Evolutionary conservation across 2,888 invertebrate species (phyloP).

Genomic region (Tiliacea aurago): DNA sequence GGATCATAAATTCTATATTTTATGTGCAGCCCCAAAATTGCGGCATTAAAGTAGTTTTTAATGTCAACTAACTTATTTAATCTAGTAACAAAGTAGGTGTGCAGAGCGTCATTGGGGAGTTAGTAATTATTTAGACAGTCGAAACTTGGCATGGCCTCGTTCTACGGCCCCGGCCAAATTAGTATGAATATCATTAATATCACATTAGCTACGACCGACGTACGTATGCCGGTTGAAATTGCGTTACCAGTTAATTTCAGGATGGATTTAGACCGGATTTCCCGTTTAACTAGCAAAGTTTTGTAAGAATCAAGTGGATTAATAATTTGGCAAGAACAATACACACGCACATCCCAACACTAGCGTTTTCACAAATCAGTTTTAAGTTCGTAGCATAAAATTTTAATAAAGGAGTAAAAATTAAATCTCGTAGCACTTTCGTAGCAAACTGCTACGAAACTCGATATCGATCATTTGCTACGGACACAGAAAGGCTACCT

Average conservation of each 20-base stretch:
- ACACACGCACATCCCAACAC: conserved; percentile 24
- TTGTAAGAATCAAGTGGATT: conserved; percentile 53
- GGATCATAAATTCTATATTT: conserved; percentile 47
- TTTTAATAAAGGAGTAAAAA: conserved; percentile 45
- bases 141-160: conserved; percentile 81
- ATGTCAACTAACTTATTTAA: conserved; percentile 67
- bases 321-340: conserved; percentile 35
- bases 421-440: conserved; percentile 52
- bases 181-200: conserved; percentile 84
- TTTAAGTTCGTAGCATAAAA: conserved; percentile 28
- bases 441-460: conserved; percentile 55
- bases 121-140: conserved; percentile 84
- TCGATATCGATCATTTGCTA: conserved; percentile 37
- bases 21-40: conserved; percentile 45
- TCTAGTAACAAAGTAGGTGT: conserved; percentile 61
- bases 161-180: conserved; percentile 79
- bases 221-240: conserved; percentile 68
- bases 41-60: conserved; percentile 59
- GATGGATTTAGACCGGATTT: conserved; percentile 62
- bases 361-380: conserved; percentile 1
- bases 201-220: conserved; percentile 77
- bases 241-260: conserved; percentile 69
- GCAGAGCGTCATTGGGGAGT: conserved; percentile 69
- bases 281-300: conserved; percentile 48
- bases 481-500: conserved; percentile 5